Evolutionary conservation across 1,140 invertebrate species (phyloP), one percentile per base, ranked within the genome.

Genomic region (Dendrolimus punctatus): DNA sequence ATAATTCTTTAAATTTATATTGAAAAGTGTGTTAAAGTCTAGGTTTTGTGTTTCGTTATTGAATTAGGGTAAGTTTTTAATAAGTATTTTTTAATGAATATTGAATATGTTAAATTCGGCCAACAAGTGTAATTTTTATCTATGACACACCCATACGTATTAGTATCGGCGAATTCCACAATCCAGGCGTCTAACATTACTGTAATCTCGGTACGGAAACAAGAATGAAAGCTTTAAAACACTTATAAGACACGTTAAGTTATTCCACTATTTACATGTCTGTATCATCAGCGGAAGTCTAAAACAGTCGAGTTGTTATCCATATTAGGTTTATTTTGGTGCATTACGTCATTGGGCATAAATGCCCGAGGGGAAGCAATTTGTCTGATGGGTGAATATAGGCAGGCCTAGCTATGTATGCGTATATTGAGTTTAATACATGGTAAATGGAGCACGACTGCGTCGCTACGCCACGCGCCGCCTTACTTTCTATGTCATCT

Each of bases 291-390:
- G 37, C 62, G 66, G 66, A 73, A 65, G 62, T 77, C 60, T 66
- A 74, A 66, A 61, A 64, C 71, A 66, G 58, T 40, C 45, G 40
- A 46, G 56, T 60, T 62, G 64, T 74, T 79, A 79, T 76, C 78
- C 78, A 71, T 81, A 78, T 73, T 78, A 66, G 73, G 73, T 83
- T 83, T 85, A 85, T 83, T 85, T 85, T 85, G 76, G 82, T 74
- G 60, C 66, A 85, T 85, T 83, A 85, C 82, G 82, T 85, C 80
- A 85, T 80, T 76, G 66, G 70, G 66, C 63, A 63, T 68, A 69
- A 62, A 1, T 23, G 23, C 23, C 23, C 23, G 66, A 56, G 66
- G 68, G 69, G 64, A 64, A 60, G 23, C 23, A 23, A 23, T 23
- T 1, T 23, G 23, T 23, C 23, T 23, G 23, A 23, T 23, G 23